Conservation (phyloP, 2,888 invertebrate species). For the Empis livida region DNA sequence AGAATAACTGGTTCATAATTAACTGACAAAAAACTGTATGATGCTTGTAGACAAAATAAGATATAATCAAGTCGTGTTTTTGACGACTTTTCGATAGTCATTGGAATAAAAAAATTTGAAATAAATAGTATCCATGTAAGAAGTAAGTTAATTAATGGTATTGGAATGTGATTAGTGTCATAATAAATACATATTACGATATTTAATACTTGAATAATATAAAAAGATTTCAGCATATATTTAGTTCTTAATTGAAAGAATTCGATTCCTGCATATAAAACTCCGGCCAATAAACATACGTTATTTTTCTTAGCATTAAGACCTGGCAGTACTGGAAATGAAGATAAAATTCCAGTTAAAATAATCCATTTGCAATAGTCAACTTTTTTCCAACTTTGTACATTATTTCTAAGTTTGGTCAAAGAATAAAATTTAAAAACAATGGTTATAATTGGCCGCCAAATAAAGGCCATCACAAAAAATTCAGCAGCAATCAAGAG, state of each 20-base stretch:
- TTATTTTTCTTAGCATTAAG: constrained; percentile 48
- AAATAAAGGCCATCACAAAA: constrained; percentile 27
- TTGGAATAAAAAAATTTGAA: constrained; percentile 17
- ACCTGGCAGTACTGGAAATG: constrained; percentile 70
- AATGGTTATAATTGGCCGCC: constrained; percentile 23
- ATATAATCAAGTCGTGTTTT: constrained; percentile 34
- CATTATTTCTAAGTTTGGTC: too few relatives aligned
- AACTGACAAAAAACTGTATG: constrained; percentile 53
- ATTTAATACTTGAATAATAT: constrained; percentile 18
- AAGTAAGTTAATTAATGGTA: constrained; percentile 41
- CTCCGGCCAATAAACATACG: constrained; percentile 19
- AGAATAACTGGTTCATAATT: constrained; percentile 71
- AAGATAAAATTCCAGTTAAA: constrained; percentile 41
- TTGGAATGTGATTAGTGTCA: constrained; percentile 32
- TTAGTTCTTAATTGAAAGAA: not conserved
- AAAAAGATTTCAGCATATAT: not conserved
- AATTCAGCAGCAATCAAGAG: constrained; percentile 25
- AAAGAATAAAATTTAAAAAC: constrained; percentile 21
- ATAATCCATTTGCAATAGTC: constrained; percentile 30
- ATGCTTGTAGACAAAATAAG: constrained; percentile 45
- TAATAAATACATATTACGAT: constrained; percentile 20
- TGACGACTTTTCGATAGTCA: constrained; percentile 9
- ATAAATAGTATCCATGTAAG: constrained; percentile 45
- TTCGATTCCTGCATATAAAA: constrained; percentile 8
- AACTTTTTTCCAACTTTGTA: too few relatives aligned